Percentiles rank a stretch among this genome's conserved stretches.
These are phyloP conservation scores for Aspidiotus destructor DNA, from an alignment of 2,888 invertebrate genomes.

Conservation along the genomic window DNA sequence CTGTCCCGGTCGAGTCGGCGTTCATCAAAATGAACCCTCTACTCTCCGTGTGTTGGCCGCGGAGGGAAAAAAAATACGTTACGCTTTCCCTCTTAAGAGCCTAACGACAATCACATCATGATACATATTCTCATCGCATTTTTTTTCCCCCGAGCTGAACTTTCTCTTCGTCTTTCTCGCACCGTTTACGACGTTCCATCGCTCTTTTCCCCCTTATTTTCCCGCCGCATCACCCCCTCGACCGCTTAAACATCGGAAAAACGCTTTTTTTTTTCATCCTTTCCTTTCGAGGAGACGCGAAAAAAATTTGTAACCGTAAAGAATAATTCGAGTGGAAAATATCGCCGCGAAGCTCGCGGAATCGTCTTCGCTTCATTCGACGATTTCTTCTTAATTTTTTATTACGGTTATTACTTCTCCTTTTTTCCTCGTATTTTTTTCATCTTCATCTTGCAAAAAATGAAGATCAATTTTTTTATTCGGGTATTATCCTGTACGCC, in stretches of 20 bases:
- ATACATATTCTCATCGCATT: constrained; percentile 32
- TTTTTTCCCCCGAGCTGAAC: constrained; percentile 33
- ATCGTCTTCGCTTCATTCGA: constrained; percentile 6
- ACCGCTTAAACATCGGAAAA: constrained; percentile 16
- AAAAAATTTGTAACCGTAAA: constrained; percentile 15
- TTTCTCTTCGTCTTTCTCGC: constrained; percentile 12
- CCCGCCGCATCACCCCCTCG: constrained; percentile 33
- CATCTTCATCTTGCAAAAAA: neutral
- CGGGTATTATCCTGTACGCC: too few species aligned
- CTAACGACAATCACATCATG: constrained; percentile 26
- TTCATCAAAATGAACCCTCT: constrained; percentile 11
- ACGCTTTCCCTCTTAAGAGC: constrained; percentile 14
- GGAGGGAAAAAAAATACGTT: neutral
- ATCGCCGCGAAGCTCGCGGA: constrained; percentile 2
- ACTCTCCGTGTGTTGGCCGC: constrained; percentile 4
- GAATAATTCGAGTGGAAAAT: constrained; percentile 22
- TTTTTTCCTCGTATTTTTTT: neutral
- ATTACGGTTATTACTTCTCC: constrained; percentile 1
- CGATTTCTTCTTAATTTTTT: constrained; percentile 3
- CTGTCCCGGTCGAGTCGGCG: neutral
- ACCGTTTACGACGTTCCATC: constrained; percentile 30
- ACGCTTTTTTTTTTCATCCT: constrained; percentile 15
- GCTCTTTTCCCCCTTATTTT: constrained; percentile 34
- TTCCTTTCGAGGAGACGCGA: constrained; percentile 8
- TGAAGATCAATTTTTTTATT: too few species aligned